These are phyloP conservation scores for Plotosus lineatus DNA, from an alignment of 2,113 vertebrate species.

Conservation along the genomic window DNA sequence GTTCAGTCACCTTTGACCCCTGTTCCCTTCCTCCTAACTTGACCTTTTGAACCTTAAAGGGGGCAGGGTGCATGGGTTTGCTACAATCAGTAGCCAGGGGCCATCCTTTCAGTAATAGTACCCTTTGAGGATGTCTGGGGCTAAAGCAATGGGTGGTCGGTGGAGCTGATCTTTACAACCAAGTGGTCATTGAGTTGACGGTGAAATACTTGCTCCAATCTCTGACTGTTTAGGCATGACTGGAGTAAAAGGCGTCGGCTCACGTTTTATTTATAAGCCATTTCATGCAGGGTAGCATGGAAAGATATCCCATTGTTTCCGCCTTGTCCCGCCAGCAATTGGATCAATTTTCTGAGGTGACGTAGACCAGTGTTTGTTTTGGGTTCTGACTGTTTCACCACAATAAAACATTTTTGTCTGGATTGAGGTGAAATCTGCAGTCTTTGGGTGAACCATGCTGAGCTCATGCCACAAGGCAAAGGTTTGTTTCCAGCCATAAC, in stretches of 20 bases:
- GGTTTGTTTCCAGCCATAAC: constrained; percentile 58
- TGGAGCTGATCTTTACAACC: constrained; percentile 42
- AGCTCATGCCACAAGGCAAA: constrained; percentile 53
- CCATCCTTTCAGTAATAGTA: constrained; percentile 55
- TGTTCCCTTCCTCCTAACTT: constrained; percentile 51
- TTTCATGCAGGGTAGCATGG: constrained; percentile 39
- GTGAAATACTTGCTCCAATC: constrained; percentile 14
- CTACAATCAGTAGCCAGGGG: constrained; percentile 63
- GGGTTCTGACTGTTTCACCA: constrained; percentile 53
- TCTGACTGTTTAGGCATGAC: constrained; percentile 56
- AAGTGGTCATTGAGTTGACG: constrained; percentile 56
- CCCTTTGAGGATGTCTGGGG: constrained; percentile 33
- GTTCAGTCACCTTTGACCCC: constrained; percentile 35
- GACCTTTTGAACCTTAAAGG: constrained; percentile 64
- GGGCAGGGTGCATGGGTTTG: constrained; percentile 18
- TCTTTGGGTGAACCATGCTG: constrained; percentile 41
- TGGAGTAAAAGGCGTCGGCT: constrained; percentile 48
- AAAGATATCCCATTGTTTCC: constrained; percentile 48
- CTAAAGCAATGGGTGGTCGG: constrained; percentile 17
- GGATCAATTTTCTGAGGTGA: constrained; percentile 49
- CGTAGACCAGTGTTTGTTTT: constrained; percentile 56
- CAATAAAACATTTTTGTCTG: constrained; percentile 61
- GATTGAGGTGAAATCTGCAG: constrained; percentile 43
- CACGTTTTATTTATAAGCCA: constrained; percentile 47
- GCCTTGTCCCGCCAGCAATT: background rate